Conservation (phyloP, 2,888 invertebrate genomes). For the Chrysomela aeneicollis region DNA sequence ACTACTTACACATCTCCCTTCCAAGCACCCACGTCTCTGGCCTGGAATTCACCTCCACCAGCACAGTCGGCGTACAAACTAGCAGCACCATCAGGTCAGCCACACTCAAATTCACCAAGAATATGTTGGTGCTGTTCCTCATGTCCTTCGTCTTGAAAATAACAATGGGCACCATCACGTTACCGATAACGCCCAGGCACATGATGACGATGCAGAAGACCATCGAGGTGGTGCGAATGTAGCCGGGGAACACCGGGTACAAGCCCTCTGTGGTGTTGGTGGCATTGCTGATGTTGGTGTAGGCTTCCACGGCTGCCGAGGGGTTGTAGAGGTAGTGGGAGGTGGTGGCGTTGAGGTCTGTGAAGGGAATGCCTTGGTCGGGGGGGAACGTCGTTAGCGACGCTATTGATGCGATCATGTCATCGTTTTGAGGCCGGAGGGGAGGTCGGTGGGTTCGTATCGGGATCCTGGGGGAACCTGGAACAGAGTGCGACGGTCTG, state of each 20-base stretch:
- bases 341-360: constrained; percentile 48
- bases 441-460: background rate
- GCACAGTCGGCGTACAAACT: constrained; percentile 91
- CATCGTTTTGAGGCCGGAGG: constrained; percentile 47
- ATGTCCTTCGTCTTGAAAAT: constrained; percentile 92
- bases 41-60: constrained; percentile 91
- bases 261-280: constrained; percentile 50
- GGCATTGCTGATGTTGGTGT: constrained; percentile 45
- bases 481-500: too few species aligned
- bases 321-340: constrained; percentile 52
- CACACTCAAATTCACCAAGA: constrained; percentile 91
- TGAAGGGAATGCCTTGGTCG: constrained; percentile 44
- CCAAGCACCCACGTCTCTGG: constrained; percentile 95
- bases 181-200: constrained; percentile 89
- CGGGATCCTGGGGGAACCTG: constrained; percentile 12
- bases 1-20: constrained; percentile 93
- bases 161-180: constrained; percentile 92
- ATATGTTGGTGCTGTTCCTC: constrained; percentile 94
- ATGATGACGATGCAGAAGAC: constrained; percentile 87
- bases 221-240: constrained; percentile 89
- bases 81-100: constrained; percentile 91
- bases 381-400: constrained; percentile 46
- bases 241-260: constrained; percentile 73
- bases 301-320: constrained; percentile 35
- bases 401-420: constrained; percentile 58